These are phyloP conservation scores for Peromyscus leucopus DNA, from an alignment of 2,113 vertebrate species.

Conservation along the genomic window DNA sequence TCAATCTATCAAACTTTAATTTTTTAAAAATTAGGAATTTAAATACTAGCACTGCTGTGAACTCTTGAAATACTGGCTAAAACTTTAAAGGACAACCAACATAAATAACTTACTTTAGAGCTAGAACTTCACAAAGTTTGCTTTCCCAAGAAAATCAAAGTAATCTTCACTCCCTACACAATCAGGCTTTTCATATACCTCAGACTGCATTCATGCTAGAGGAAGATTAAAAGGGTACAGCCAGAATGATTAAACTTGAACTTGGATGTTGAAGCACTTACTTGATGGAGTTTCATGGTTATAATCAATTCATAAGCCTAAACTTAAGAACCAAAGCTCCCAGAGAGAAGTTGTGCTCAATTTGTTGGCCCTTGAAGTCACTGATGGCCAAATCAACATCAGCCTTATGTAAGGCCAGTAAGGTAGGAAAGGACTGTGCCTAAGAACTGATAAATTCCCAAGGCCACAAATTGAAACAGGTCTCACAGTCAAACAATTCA, in stretches of 20 bases:
- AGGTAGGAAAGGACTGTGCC: slow-evolving; percentile 72
- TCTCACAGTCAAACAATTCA: slow-evolving; percentile 81
- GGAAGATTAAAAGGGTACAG: slow-evolving; percentile 69
- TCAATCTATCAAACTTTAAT: slow-evolving; percentile 53
- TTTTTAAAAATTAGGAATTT: slow-evolving; percentile 1
- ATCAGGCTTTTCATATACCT: slow-evolving; percentile 55
- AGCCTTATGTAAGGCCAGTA: slow-evolving; percentile 69
- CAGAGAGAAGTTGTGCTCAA: slow-evolving; percentile 72
- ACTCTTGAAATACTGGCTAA: slow-evolving; percentile 71
- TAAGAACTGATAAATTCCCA: slow-evolving; percentile 73
- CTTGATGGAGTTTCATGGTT: slow-evolving; percentile 62
- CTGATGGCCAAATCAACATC: slow-evolving; percentile 70
- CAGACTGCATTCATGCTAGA: slow-evolving; percentile 66
- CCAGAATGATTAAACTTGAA: slow-evolving; percentile 66
- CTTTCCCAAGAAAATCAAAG: slow-evolving; percentile 58
- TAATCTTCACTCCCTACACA: slow-evolving; percentile 50
- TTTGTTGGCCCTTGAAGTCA: slow-evolving; percentile 68
- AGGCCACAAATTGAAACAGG: slow-evolving; percentile 76
- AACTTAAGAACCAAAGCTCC: slow-evolving; percentile 65
- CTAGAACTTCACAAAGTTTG: slow-evolving; percentile 51
- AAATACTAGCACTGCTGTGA: slow-evolving; percentile 60
- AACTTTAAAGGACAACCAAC: slow-evolving; percentile 60
- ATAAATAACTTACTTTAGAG: slow-evolving; percentile 59
- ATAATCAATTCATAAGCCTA: slow-evolving; percentile 38
- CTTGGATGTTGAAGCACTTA: slow-evolving; percentile 53